Evolutionary conservation across 2,113 vertebrate genomes (phyloP).

Genomic region (Spilogale gracilis): DNA sequence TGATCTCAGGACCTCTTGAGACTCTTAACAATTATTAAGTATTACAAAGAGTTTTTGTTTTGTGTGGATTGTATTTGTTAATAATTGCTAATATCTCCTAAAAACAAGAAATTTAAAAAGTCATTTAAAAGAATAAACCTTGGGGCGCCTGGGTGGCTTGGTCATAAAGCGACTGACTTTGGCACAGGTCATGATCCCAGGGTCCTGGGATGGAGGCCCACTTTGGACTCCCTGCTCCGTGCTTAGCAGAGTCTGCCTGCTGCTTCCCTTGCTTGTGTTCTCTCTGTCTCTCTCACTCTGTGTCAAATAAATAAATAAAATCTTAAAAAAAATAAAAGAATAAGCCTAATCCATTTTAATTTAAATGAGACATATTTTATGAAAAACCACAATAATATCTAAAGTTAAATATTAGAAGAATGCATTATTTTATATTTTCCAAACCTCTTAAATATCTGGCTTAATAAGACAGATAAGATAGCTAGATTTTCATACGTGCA

Average conservation of each 20-base stretch:
- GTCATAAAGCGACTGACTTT: no score
- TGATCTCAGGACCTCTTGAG: background rate
- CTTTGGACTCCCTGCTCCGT: no score
- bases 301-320: no score
- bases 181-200: no score
- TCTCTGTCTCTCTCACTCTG: no score
- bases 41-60: background rate
- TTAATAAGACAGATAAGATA: background rate
- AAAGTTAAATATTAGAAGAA: background rate
- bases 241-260: no score
- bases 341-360: background rate
- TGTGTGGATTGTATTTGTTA: background rate
- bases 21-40: background rate
- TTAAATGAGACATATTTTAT: background rate
- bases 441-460: background rate
- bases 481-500: background rate
- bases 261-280: no score
- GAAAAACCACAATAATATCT: constrained; percentile 4
- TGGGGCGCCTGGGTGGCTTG: no score
- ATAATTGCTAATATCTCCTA: background rate
- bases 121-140: background rate
- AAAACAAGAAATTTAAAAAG: background rate
- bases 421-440: background rate
- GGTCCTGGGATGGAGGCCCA: no score
- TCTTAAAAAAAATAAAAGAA: background rate